These are phyloP conservation scores for Balearica regulorum DNA, from an alignment of 2,797 vertebrate species.

Conservation along the genomic window DNA sequence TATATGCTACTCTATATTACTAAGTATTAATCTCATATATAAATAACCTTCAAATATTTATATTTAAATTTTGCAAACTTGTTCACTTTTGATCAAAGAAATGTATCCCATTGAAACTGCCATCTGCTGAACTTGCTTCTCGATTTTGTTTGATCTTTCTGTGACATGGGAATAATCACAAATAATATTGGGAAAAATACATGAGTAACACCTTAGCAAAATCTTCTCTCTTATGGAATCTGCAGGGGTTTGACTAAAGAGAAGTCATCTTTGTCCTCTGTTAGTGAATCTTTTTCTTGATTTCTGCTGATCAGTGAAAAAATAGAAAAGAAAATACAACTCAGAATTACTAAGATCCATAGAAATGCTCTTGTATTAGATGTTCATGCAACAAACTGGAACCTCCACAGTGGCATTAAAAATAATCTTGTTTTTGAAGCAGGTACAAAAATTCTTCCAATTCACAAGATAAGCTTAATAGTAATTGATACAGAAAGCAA, in stretches of 20 bases:
- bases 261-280: neutral
- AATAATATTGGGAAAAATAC: neutral
- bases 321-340: neutral
- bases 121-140: neutral
- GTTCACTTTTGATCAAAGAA: neutral
- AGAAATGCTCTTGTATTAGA: neutral
- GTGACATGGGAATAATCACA: neutral
- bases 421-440: neutral
- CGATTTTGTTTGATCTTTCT: slow-evolving; percentile 14
- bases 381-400: neutral
- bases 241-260: neutral
- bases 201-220: neutral
- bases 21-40: neutral
- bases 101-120: neutral
- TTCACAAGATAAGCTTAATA: neutral
- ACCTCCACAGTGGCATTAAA: neutral
- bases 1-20: neutral
- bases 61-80: neutral
- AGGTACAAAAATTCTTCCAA: neutral
- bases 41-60: neutral
- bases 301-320: neutral
- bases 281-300: neutral
- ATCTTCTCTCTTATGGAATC: neutral
- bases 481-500: neutral
- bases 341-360: neutral